Evolutionary conservation across 2,113 vertebrate species (phyloP).

Genomic region (Ceratotherium simum): DNA sequence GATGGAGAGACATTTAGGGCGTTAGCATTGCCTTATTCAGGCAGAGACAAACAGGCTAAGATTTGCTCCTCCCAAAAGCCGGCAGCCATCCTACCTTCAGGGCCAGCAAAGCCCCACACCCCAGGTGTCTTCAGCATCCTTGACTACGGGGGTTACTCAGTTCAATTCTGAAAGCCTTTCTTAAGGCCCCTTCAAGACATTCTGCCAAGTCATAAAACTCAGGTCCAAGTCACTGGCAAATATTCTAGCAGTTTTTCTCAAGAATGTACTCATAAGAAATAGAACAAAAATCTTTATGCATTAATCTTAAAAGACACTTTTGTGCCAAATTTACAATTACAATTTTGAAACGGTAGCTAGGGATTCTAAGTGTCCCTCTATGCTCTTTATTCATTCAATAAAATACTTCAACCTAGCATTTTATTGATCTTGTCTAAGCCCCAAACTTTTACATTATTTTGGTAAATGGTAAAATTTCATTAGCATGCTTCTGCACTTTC

Average conservation of each 20-base stretch:
- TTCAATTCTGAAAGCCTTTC: background rate
- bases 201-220: background rate
- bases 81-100: background rate
- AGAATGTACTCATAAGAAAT: background rate
- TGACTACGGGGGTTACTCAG: background rate
- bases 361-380: background rate
- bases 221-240: background rate
- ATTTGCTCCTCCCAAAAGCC: background rate
- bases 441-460: background rate
- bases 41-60: background rate
- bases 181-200: background rate
- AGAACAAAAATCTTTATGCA: background rate
- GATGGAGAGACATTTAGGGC: background rate
- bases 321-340: background rate
- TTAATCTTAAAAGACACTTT: background rate
- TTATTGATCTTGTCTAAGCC: background rate
- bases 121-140: background rate
- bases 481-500: background rate
- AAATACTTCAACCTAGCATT: background rate
- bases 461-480: background rate
- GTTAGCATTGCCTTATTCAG: rapidly evolving
- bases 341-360: background rate
- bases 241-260: background rate
- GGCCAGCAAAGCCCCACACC: background rate
- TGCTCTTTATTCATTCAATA: background rate